Conservation (phyloP, 1,140 invertebrate genomes). For the Varroa destructor region DNA sequence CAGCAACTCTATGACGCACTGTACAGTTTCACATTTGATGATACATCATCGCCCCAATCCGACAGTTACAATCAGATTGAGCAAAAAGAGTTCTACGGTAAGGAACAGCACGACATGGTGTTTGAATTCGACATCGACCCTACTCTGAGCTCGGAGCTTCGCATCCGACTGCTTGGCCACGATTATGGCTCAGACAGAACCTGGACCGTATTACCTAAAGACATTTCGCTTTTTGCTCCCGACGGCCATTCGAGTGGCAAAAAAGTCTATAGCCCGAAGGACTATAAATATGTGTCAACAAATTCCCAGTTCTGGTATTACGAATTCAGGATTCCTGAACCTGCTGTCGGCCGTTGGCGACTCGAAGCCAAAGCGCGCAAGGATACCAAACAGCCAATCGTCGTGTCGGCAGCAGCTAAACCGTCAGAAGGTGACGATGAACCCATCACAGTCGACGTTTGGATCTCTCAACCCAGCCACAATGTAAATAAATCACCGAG, state of each 20-base stretch:
- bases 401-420: constrained; percentile 11
- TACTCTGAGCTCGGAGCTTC: constrained; percentile 6
- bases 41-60: neutral
- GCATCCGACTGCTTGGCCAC: constrained; percentile 13
- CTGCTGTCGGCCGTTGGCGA: neutral
- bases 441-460: constrained; percentile 13
- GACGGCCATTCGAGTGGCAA: constrained; percentile 1
- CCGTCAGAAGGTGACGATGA: constrained; percentile 12
- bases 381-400: constrained; percentile 19
- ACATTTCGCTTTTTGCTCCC: neutral
- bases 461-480: constrained; percentile 19
- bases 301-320: constrained; percentile 17
- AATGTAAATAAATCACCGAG: neutral
- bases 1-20: constrained; percentile 19
- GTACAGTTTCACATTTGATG: constrained; percentile 6
- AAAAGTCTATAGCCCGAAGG: constrained; percentile 17
- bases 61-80: constrained; percentile 4
- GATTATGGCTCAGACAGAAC: constrained; percentile 20
- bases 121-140: constrained; percentile 24
- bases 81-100: constrained; percentile 16
- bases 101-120: constrained; percentile 19
- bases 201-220: constrained; percentile 12
- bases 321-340: constrained; percentile 24
- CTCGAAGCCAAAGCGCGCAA: constrained; percentile 23
- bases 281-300: constrained; percentile 13